Percentiles rank a stretch among this genome's conserved stretches.
phyloP scores from a whole-genome alignment of 1,140 invertebrate genomes.

The Pentalonia nigronervosa region DNA sequence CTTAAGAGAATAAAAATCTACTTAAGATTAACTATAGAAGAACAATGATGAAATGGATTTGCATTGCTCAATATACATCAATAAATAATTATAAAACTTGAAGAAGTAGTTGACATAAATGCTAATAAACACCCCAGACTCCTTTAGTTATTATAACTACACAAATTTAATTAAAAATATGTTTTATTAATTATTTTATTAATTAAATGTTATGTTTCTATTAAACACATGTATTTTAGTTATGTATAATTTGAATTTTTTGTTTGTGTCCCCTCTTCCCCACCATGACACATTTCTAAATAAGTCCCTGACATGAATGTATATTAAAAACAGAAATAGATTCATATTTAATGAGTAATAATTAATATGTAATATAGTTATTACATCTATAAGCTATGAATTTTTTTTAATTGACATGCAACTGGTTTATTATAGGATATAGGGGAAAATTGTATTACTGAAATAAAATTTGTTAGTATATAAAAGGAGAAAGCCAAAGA shows the following conservation, averaged over 20 bases:
- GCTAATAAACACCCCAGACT: not conserved
- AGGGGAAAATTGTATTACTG: not conserved
- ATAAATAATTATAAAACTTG: not conserved
- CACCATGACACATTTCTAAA: too few relatives aligned
- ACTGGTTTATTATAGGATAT: not conserved
- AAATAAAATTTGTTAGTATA: not conserved
- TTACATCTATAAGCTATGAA: too few relatives aligned
- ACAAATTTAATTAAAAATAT: not conserved
- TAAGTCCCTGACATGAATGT: not conserved
- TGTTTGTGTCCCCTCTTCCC: too few relatives aligned
- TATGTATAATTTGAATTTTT: not conserved
- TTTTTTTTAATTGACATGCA: not conserved
- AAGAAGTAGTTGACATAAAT: not conserved
- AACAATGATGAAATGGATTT: not conserved
- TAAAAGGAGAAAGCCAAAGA: not conserved
- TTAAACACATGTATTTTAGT: too few relatives aligned
- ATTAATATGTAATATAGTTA: too few relatives aligned
- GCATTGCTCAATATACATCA: not conserved
- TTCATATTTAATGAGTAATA: too few relatives aligned
- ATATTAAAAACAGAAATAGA: not conserved
- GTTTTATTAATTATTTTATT: too few relatives aligned
- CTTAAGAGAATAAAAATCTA: not conserved
- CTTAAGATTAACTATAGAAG: not conserved
- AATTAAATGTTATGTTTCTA: too few relatives aligned
- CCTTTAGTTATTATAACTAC: not conserved